phyloP scores from a whole-genome alignment of 2,797 vertebrate genomes.

The Dendrocincla fuliginosa region DNA sequence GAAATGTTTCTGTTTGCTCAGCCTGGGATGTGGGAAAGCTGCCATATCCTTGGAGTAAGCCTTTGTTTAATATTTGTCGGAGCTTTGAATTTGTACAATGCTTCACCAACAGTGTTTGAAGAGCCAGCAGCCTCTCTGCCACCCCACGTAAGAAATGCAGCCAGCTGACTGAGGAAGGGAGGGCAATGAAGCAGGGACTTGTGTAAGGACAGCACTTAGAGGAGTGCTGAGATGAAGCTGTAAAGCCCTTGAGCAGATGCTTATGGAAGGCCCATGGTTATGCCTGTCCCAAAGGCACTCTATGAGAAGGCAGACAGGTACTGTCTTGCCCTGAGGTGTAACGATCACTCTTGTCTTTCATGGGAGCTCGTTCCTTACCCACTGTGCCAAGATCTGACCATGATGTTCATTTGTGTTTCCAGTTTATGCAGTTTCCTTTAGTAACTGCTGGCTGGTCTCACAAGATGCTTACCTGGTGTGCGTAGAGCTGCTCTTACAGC shows the following conservation, averaged over 20 bases:
- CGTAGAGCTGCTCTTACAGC: background rate
- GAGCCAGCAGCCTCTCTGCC: background rate
- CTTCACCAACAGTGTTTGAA: background rate
- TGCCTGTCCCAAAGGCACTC: background rate
- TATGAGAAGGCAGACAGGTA: background rate
- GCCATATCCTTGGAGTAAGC: background rate
- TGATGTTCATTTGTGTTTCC: background rate
- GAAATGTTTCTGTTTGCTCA: background rate
- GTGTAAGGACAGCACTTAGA: no score
- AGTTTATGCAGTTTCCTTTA: background rate
- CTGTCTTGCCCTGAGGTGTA: background rate
- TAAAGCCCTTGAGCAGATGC: background rate
- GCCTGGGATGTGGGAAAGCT: background rate
- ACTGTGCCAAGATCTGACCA: background rate
- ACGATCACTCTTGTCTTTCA: background rate
- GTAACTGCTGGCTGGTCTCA: background rate
- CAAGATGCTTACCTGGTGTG: background rate
- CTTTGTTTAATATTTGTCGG: background rate
- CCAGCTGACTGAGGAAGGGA: background rate
- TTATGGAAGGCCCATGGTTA: background rate
- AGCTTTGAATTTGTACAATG: background rate
- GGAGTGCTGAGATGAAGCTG: background rate
- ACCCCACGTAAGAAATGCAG: fast-evolving
- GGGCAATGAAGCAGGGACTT: background rate
- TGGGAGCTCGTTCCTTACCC: background rate